These are phyloP conservation scores for Synanthedon tipuliformis DNA, from an alignment of 2,888 invertebrate genomes.

Conservation along the genomic window DNA sequence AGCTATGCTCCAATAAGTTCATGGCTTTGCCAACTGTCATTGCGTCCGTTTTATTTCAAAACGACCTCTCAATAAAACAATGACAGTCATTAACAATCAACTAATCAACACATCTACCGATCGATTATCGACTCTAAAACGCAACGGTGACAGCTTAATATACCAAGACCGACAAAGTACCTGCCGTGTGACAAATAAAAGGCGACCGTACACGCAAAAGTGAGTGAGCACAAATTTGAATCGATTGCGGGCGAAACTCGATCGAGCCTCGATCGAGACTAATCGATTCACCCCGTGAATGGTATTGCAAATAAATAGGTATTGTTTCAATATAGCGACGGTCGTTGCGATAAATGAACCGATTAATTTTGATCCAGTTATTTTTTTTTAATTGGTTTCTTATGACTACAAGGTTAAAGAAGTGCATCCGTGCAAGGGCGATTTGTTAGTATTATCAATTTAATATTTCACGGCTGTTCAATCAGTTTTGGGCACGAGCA, in stretches of 20 bases:
- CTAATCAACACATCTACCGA: conserved; percentile 2
- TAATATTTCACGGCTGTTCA: not conserved
- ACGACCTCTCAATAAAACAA: conserved; percentile 47
- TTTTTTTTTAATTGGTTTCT: conserved; percentile 29
- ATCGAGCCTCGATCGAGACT: conserved; percentile 43
- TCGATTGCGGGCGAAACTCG: conserved; percentile 33
- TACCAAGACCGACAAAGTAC: conserved; percentile 24
- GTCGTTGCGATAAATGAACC: conserved; percentile 42
- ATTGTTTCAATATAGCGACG: conserved; percentile 45
- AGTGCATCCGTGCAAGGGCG: conserved; percentile 7
- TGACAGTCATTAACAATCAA: conserved; percentile 34
- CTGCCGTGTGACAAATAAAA: conserved; percentile 28
- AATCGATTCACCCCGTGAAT: conserved; percentile 54
- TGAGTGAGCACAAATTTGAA: conserved; percentile 35
- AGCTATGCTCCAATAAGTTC: conserved; percentile 61
- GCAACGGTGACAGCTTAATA: conserved; percentile 29
- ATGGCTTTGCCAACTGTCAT: conserved; percentile 45
- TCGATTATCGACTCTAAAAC: conserved; percentile 6
- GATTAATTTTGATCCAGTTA: conserved; percentile 46
- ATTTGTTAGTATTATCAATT: conserved; percentile 2
- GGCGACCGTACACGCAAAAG: conserved; percentile 35
- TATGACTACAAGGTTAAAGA: conserved; percentile 22
- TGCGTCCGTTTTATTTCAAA: conserved; percentile 45
- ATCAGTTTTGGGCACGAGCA: too few species aligned
- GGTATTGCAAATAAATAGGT: conserved; percentile 36